These are phyloP conservation scores for Halichondria panicea DNA, from an alignment of 37 sponge, comb jelly and placozoan genomes.

Conservation along the genomic window DNA sequence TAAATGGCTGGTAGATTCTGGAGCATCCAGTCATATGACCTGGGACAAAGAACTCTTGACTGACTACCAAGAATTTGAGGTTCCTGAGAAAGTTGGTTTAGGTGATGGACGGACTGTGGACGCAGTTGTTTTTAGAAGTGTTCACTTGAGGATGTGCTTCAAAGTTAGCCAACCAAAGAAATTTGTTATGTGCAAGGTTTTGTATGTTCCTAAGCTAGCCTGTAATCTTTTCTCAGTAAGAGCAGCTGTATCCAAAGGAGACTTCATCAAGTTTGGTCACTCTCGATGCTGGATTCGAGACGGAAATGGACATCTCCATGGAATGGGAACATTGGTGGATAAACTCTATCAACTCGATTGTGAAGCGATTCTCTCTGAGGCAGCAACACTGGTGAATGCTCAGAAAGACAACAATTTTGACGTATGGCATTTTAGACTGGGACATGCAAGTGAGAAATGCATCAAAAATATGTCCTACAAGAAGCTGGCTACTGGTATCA, in stretches of 20 bases:
- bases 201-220: conserved; percentile 47
- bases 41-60: conserved; percentile 3
- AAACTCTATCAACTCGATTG: conserved; percentile 48
- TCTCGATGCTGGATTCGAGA: conserved; percentile 40
- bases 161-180: conserved; percentile 21
- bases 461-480: conserved; percentile 29
- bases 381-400: conserved; percentile 8
- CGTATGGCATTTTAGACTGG: conserved; percentile 64
- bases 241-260: conserved; percentile 28
- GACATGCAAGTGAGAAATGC: conserved; percentile 30
- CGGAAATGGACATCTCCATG: conserved; percentile 15
- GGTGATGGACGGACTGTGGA: conserved; percentile 53
- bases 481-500: conserved; percentile 23
- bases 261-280: conserved; percentile 18
- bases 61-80: conserved; percentile 36
- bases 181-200: conserved; percentile 18
- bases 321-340: conserved; percentile 30
- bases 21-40: conserved; percentile 65
- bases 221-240: conserved; percentile 58
- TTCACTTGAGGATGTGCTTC: conserved; percentile 36
- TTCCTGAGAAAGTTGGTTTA: conserved; percentile 39
- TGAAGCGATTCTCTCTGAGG: conserved; percentile 12
- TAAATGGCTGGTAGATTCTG: conserved; percentile 52
- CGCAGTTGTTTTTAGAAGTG: conserved; percentile 36
- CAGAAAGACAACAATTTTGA: conserved; percentile 6